These are phyloP conservation scores for Vidua chalybeata DNA, from an alignment of 2,113 vertebrate genomes.

Conservation along the genomic window DNA sequence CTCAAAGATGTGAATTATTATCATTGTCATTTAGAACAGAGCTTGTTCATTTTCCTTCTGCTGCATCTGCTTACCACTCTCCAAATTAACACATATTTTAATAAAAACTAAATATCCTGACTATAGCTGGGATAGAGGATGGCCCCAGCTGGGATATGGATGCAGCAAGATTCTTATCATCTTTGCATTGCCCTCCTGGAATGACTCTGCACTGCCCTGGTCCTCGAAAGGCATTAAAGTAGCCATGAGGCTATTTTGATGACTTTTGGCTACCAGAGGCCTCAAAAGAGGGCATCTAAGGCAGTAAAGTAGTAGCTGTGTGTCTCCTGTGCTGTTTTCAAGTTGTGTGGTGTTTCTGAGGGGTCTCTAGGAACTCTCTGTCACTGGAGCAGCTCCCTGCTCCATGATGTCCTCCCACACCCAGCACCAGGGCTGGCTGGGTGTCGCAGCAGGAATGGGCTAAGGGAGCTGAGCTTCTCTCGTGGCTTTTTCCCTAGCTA, in stretches of 20 bases:
- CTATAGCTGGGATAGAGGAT: neutral
- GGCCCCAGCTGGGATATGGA: neutral
- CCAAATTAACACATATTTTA: neutral
- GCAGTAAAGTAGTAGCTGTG: neutral
- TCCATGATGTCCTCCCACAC: neutral
- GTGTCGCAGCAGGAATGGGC: neutral
- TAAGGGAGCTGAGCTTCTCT: neutral
- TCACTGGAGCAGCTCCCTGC: neutral
- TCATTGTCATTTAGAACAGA: neutral
- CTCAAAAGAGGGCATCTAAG: neutral
- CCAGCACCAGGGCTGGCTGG: neutral
- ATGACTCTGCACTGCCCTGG: neutral
- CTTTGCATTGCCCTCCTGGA: neutral
- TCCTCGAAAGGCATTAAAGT: neutral
- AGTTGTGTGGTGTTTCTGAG: neutral
- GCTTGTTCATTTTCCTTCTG: neutral
- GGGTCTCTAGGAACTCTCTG: neutral
- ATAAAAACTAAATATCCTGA: neutral
- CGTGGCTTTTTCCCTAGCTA: rapidly evolving
- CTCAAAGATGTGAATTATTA: neutral
- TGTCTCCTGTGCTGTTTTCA: neutral
- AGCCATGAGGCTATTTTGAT: neutral
- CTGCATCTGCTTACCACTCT: neutral
- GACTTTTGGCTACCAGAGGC: neutral
- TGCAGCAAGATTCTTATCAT: neutral